Evolutionary conservation across 2,888 invertebrate species (phyloP).

Genomic region (Caenorhabditis japonica): DNA sequence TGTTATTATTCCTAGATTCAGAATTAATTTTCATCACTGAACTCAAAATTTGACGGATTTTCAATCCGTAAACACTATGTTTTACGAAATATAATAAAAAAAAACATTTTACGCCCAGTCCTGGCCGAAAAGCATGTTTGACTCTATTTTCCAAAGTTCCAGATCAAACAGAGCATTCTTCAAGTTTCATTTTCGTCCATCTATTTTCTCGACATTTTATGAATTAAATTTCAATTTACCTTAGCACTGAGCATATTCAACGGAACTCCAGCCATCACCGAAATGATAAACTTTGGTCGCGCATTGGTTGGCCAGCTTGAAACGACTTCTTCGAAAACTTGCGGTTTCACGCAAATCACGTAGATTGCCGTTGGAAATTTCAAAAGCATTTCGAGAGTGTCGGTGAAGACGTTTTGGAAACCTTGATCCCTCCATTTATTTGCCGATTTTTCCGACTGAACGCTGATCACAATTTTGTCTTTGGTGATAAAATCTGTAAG

Average conservation of each 20-base stretch:
- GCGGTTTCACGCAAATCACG: slow-evolving; percentile 90
- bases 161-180: too few species aligned
- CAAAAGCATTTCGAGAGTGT: slow-evolving; percentile 51
- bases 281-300: slow-evolving; percentile 81
- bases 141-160: too few species aligned
- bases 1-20: too few species aligned
- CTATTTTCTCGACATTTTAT: too few species aligned
- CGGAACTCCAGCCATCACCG: slow-evolving; percentile 87
- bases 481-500: slow-evolving; percentile 46
- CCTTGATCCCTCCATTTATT: slow-evolving; percentile 47
- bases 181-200: too few species aligned
- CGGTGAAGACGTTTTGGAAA: slow-evolving; percentile 50
- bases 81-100: too few species aligned
- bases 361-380: slow-evolving; percentile 81
- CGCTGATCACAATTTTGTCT: slow-evolving; percentile 44
- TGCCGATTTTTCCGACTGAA: slow-evolving; percentile 43
- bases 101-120: too few species aligned
- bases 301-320: slow-evolving; percentile 42
- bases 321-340: slow-evolving; percentile 56
- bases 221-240: slow-evolving; percentile 6
- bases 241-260: slow-evolving; percentile 51
- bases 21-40: too few species aligned
- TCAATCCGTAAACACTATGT: too few species aligned
- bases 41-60: too few species aligned
- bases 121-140: too few species aligned